Base-by-base conservation (phyloP, 37 sponge, comb jelly and placozoan species). In the Mnemiopsis leidyi region DNA sequence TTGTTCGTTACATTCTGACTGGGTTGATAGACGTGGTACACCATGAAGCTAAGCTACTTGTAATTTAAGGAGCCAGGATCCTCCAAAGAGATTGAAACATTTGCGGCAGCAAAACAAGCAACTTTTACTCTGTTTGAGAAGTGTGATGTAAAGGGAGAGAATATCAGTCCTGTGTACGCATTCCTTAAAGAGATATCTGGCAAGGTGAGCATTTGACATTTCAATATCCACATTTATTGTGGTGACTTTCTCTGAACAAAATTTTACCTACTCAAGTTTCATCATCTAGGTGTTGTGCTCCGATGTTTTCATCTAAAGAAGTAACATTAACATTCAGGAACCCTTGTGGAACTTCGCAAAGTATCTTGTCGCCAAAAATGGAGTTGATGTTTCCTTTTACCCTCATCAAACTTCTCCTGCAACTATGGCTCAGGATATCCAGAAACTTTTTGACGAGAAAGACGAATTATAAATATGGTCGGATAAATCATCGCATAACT, bases 311-410 rank as follows among this genome's bases (percentile, higher is more conserved):
- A n/a, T n/a, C n/a, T n/a, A n/a, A n/a, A n/a, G n/a, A n/a, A n/a
- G n/a, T n/a, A n/a, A n/a, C n/a, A n/a, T n/a, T n/a, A n/a, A n/a
- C n/a, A n/a, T n/a, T 48, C 61, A 48, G 36, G 1, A 32, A 79
- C 90, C 90, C 5, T 16, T 23, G n/a, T 85, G 90, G 90, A 85
- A 85, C 29, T 85, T 85, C 35, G 48, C 61, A 7, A 85, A 85
- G 48, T 85, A 85, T 40, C 61, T 85, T 35, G 90, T 85, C 20
- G 79, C 79, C 16, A 77, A 77, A 36, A 77, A 77, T 36, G 79
- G 79, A 31, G 79, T 77, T 9, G 79, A 77, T 20, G 79, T 77
- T 5, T 34, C 79, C 3, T 77, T 77, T 20, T 77, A 77, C 79
- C 32, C 79, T 32, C 79, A 77, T 32, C 16, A 28, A 32, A 77